Evolutionary conservation across 2,797 vertebrate genomes (phyloP), one percentile per base, ranked within the genome.

Genomic region (Acanthopagrus latus): DNA sequence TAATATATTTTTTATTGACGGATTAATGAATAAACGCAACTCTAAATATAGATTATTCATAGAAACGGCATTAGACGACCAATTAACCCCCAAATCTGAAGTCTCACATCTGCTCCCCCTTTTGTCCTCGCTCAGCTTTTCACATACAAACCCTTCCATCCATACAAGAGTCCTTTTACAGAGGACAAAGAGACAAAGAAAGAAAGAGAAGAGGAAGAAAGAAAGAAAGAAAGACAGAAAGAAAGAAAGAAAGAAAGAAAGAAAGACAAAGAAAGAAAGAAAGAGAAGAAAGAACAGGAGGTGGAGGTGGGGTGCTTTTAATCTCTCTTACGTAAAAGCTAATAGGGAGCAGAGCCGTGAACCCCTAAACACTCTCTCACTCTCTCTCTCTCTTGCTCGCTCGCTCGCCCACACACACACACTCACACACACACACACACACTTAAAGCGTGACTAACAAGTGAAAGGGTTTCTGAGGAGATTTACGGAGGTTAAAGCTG

Each of bases 391-490:
- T n/a, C n/a, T n/a, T n/a, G n/a, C n/a, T n/a, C 27, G 4, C 29
- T 29, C 29, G 5, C 29, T 41, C 52, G 58, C 74, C 23, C 71
- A 51, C 48, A 47, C 62, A 63, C 52, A 65, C 11, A 58, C 50
- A 48, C 63, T 64, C 52, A 65, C 11, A 58, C 64, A 63, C 69
- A 62, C 56, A 55, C 74, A 69, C 64, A 43, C 50, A 50, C 67
- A 55, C 60, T 69, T 54, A 70, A 48, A 80, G 51, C 6, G 17
- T 77, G 78, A 66, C 77, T 50, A 60, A 63, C 43, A 23, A 85
- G 70, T 89, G 81, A 91, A 89, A 78, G 72, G 80, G 46, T 76
- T 77, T 13, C 38, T 52, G 21, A 50, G 79, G 69, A 69, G 79
- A 81, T 86, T 85, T 76, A 71, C 60, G 38, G 69, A 51, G 67